phyloP scores from a whole-genome alignment of 37 sponge, comb jelly and placozoan genomes.

The Oscarella lobularis region DNA sequence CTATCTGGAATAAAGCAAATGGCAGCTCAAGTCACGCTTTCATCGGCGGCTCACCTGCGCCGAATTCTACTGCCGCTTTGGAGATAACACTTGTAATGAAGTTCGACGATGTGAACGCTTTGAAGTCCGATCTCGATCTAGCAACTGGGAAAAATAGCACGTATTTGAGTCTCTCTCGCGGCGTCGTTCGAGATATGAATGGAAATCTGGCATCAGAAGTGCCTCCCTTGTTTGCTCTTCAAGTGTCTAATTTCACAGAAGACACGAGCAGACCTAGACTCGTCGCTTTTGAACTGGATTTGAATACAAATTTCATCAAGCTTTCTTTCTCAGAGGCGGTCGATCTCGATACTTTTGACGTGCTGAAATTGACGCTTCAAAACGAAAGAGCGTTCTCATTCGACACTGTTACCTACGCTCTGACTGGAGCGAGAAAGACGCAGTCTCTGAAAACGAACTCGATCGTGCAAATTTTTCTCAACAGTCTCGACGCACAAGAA shows the following conservation, averaged over 20 bases:
- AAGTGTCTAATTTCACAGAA: conserved; percentile 6
- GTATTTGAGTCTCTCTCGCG: conserved; percentile 22
- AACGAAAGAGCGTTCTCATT: conserved; percentile 24
- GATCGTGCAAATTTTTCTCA: neutral
- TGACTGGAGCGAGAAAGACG: neutral
- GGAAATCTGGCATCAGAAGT: conserved; percentile 29
- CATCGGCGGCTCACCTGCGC: neutral
- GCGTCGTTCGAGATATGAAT: conserved; percentile 46
- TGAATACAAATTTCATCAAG: conserved; percentile 28
- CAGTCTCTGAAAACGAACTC: neutral
- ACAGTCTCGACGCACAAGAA: neutral
- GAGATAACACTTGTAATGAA: conserved; percentile 12
- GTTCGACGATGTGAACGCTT: conserved; percentile 41
- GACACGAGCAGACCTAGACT: conserved; percentile 44
- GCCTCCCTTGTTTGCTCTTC: conserved; percentile 12
- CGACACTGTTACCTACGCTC: neutral
- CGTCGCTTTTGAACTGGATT: conserved; percentile 31
- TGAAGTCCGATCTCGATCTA: conserved; percentile 39
- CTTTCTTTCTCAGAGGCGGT: conserved; percentile 78
- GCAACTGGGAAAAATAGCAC: conserved; percentile 29
- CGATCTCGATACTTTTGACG: conserved; percentile 28
- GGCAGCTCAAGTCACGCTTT: neutral
- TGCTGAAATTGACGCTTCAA: conserved; percentile 39
- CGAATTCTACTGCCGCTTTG: neutral
- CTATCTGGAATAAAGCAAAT: conserved; percentile 14